A percentile compares a stretch with the other conserved stretches of the same genome.
phyloP scores from a whole-genome alignment of 2,797 vertebrate genomes.

The Betta splendens region DNA sequence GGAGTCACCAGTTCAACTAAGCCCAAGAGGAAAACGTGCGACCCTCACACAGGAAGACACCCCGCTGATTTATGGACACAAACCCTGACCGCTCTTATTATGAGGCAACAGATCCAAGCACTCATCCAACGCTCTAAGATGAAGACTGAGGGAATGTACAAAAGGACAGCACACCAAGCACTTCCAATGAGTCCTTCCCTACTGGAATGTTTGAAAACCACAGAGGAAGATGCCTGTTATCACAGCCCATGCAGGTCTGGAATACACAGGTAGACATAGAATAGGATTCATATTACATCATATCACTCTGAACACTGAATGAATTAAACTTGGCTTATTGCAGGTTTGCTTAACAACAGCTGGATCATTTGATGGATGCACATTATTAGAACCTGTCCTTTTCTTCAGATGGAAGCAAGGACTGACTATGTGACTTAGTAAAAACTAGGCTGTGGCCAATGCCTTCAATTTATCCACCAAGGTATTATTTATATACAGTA shows the following conservation, averaged over 20 bases:
- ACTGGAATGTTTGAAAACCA: conserved; percentile 40
- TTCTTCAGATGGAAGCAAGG: background rate
- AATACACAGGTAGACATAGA: no score
- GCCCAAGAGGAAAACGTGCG: no score
- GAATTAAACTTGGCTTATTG: background rate
- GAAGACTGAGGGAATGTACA: no score
- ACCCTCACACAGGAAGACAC: no score
- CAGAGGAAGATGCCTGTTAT: conserved; percentile 35
- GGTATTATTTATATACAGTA: conserved; percentile 46
- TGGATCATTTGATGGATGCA: conserved; percentile 2
- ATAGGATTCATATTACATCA: no score
- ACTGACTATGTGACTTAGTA: background rate
- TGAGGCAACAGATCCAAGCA: no score
- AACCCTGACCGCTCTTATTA: no score
- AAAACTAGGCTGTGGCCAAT: background rate
- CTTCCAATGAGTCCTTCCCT: conserved; percentile 35
- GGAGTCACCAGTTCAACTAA: no score
- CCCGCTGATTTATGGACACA: no score
- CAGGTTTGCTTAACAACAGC: background rate
- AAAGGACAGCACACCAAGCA: conserved; percentile 12
- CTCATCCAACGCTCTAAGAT: no score
- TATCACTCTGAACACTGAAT: background rate
- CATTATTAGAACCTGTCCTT: background rate
- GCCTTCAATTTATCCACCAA: background rate
- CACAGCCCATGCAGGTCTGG: conserved; percentile 19